Conservation (phyloP, 2,888 invertebrate species). For the Ectropis crepuscularia region DNA sequence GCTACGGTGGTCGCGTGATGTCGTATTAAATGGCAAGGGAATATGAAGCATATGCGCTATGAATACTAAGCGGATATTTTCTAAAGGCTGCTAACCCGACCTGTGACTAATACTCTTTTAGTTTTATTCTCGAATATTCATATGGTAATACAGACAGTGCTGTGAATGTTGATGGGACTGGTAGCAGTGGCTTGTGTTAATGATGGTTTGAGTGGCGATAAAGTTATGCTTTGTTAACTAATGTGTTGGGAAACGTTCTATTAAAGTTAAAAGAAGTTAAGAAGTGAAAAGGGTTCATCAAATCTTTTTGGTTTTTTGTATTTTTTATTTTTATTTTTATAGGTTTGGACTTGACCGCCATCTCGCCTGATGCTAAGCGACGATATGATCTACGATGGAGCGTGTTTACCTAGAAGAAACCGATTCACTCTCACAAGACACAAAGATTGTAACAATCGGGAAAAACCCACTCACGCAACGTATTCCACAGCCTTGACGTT, state of each 20-base stretch:
- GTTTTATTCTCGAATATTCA: slow-evolving; percentile 51
- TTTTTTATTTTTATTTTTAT: no score
- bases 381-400: no score
- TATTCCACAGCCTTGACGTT: no score
- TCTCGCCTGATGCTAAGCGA: no score
- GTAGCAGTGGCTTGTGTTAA: slow-evolving; percentile 36
- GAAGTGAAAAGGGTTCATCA: no score
- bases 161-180: slow-evolving; percentile 28
- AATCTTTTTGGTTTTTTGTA: no score
- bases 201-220: slow-evolving; percentile 32
- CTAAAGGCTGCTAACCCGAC: slow-evolving; percentile 59
- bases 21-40: slow-evolving; percentile 79
- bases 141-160: slow-evolving; percentile 58
- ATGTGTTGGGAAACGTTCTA: background rate
- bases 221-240: slow-evolving; percentile 17
- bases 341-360: no score
- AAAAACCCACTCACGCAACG: no score
- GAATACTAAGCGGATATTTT: slow-evolving; percentile 77
- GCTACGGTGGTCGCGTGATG: slow-evolving; percentile 71
- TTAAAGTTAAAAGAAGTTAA: no score
- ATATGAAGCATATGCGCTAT: slow-evolving; percentile 79
- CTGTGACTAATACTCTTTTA: slow-evolving; percentile 62
- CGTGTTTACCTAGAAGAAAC: no score
- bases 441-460: no score
- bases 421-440: no score